These are phyloP conservation scores for Nomada ferruginata DNA, from an alignment of 2,888 invertebrate species.

Conservation along the genomic window DNA sequence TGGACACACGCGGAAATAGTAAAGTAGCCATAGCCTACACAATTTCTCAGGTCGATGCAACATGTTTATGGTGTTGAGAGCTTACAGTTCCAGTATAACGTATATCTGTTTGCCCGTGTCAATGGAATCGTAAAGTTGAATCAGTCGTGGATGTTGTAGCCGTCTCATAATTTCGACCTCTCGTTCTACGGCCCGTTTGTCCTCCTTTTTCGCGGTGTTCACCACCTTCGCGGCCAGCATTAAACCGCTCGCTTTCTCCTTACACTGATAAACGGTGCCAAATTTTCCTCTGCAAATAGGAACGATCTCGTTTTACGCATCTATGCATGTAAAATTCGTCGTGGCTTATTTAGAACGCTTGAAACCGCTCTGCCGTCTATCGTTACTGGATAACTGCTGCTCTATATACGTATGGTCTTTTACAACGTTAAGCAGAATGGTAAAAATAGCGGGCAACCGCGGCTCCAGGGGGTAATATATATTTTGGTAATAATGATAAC, in stretches of 20 bases:
- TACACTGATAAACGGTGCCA: constrained; percentile 97
- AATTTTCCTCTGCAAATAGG: constrained; percentile 94
- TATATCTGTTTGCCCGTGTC: constrained; percentile 97
- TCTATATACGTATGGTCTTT: not conserved
- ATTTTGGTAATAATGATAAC: too few relatives aligned
- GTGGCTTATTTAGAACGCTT: not conserved
- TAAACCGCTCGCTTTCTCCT: constrained; percentile 92
- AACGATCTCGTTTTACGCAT: constrained; percentile 36
- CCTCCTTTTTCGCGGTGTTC: constrained; percentile 92
- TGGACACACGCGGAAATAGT: constrained; percentile 34
- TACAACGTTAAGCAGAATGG: not conserved
- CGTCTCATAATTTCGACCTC: constrained; percentile 98
- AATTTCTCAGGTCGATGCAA: not conserved
- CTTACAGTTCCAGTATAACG: constrained; percentile 99
- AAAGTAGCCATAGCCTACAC: not conserved
- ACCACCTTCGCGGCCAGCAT: constrained; percentile 97
- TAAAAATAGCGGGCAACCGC: not conserved
- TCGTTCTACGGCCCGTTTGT: constrained; percentile 95
- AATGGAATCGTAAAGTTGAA: constrained; percentile 99
- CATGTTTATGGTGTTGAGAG: not conserved
- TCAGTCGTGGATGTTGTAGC: constrained; percentile 96
- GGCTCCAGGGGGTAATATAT: too few relatives aligned
- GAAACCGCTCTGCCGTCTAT: not conserved
- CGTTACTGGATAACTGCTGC: not conserved
- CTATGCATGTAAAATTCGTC: not conserved